These are phyloP conservation scores for Drosophila murphyi DNA, from an alignment of 1,140 invertebrate species.

Conservation along the genomic window DNA sequence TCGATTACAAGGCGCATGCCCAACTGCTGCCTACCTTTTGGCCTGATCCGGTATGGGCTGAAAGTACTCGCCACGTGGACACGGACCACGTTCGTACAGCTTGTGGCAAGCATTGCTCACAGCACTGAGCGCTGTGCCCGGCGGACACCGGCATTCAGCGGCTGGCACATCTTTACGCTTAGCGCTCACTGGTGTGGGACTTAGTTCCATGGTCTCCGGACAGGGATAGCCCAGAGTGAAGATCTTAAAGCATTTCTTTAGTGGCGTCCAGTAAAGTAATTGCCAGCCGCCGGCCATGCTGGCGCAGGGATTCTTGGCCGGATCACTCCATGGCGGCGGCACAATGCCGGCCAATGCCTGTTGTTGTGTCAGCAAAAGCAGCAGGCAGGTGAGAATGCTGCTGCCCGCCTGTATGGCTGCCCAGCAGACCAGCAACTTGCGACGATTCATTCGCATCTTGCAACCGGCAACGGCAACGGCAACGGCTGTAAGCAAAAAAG, in stretches of 20 bases:
- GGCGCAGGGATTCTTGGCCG: slow-evolving; percentile 91
- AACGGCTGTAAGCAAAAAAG: no score
- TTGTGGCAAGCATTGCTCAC: slow-evolving; percentile 87
- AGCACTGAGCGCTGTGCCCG: slow-evolving; percentile 88
- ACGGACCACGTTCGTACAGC: slow-evolving; percentile 90
- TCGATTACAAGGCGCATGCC: neutral
- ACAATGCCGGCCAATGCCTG: slow-evolving; percentile 86
- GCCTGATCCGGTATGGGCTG: slow-evolving; percentile 58
- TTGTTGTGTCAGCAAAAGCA: slow-evolving; percentile 53
- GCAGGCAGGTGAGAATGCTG: slow-evolving; percentile 61
- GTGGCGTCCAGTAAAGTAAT: slow-evolving; percentile 91
- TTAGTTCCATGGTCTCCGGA: slow-evolving; percentile 92
- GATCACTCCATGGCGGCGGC: slow-evolving; percentile 93
- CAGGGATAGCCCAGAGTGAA: slow-evolving; percentile 92
- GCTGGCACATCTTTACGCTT: slow-evolving; percentile 80
- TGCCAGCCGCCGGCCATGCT: slow-evolving; percentile 92
- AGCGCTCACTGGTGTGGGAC: slow-evolving; percentile 85
- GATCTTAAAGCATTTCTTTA: slow-evolving; percentile 94
- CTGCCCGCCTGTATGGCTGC: slow-evolving; percentile 65
- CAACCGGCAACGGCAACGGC: neutral
- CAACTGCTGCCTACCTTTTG: slow-evolving; percentile 45
- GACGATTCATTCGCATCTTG: slow-evolving; percentile 58
- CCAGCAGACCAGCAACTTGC: slow-evolving; percentile 72
- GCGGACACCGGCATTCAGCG: slow-evolving; percentile 91
- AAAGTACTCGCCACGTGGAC: slow-evolving; percentile 87